phyloP scores from a whole-genome alignment of 2,113 vertebrate genomes.

The Chamaea fasciata region DNA sequence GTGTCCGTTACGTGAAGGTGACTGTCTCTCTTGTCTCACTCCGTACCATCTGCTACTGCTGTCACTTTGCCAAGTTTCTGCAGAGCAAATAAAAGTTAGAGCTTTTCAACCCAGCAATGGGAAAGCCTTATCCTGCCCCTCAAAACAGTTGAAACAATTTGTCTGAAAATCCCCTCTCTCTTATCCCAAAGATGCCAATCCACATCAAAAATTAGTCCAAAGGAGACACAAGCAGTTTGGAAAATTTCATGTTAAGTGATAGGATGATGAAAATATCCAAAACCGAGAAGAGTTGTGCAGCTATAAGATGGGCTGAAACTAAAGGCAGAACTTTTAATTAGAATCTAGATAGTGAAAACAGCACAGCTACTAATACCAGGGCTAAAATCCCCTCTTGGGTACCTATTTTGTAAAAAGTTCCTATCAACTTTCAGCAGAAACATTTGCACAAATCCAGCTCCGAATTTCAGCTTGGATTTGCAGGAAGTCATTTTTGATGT shows the following conservation, averaged over 20 bases:
- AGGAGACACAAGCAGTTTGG: neutral
- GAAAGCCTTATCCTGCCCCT: neutral
- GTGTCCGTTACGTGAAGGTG: neutral
- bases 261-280: neutral
- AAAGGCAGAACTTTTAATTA: neutral
- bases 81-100: neutral
- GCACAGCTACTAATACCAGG: neutral
- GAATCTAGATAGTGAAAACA: neutral
- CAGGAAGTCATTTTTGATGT: neutral
- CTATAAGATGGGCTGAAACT: neutral
- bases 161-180: neutral
- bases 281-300: neutral
- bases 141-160: neutral
- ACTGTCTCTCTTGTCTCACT: neutral
- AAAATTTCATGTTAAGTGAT: neutral
- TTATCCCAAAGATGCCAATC: neutral
- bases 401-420: neutral
- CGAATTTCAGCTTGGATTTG: neutral
- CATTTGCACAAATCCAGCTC: neutral
- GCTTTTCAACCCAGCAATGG: neutral
- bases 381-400: neutral
- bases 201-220: neutral
- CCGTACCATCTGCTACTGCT: neutral
- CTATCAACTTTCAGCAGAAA: neutral
- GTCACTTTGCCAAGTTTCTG: neutral